A percentile compares a stretch with the other conserved stretches of the same genome.
These are phyloP conservation scores for Drymonia ruficornis DNA, from an alignment of 2,888 invertebrate species.

Conservation along the genomic window DNA sequence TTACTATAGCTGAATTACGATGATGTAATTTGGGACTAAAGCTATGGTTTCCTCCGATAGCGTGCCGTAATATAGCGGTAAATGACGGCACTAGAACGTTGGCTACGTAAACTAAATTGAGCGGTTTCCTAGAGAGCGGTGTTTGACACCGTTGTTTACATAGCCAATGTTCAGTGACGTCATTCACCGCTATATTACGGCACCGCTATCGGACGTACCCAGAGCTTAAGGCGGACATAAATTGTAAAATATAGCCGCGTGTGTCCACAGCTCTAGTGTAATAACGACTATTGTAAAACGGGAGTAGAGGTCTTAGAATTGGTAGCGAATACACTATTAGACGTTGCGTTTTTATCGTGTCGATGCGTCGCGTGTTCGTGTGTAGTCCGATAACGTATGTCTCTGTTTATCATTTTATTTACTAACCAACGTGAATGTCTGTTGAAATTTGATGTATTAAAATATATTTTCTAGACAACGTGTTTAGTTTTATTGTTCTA, in stretches of 20 bases:
- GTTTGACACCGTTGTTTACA: too few relatives aligned
- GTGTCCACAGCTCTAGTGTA: conserved; percentile 67
- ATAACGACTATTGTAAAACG: conserved; percentile 43
- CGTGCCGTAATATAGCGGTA: too few relatives aligned
- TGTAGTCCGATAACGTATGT: conserved; percentile 53
- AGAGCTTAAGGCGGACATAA: conserved; percentile 46
- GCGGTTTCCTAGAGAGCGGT: too few relatives aligned
- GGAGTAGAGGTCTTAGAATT: conserved; percentile 51
- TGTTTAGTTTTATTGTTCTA: conserved; percentile 35
- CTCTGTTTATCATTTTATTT: conserved; percentile 63
- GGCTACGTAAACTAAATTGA: too few relatives aligned
- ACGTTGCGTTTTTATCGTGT: conserved; percentile 38
- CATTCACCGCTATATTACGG: too few relatives aligned
- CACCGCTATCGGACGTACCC: too few relatives aligned
- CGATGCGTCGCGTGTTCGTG: conserved; percentile 44
- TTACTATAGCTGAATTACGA: too few relatives aligned
- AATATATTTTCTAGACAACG: conserved; percentile 81
- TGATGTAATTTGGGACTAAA: too few relatives aligned
- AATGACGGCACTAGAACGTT: too few relatives aligned
- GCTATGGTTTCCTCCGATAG: too few relatives aligned
- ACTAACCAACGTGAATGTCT: conserved; percentile 75
- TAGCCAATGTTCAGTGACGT: too few relatives aligned
- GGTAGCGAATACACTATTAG: conserved; percentile 48
- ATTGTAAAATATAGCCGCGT: conserved; percentile 18
- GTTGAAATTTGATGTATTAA: conserved; percentile 82